These are phyloP conservation scores for Cyanoramphus novaezelandiae DNA, from an alignment of 2,113 vertebrate species.

Conservation along the genomic window DNA sequence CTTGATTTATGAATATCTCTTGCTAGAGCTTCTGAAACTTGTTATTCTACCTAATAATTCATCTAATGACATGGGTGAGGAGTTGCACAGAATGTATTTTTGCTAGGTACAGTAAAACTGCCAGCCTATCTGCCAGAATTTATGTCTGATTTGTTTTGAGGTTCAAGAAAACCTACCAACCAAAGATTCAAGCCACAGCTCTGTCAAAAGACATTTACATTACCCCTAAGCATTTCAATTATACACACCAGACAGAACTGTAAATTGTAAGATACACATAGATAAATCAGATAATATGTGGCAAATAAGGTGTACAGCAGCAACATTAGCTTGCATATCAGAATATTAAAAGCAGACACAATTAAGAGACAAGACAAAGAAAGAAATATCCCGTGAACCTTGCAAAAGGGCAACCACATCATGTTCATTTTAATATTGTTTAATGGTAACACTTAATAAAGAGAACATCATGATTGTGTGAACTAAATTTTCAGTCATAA, in stretches of 20 bases:
- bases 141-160: slow-evolving; percentile 45
- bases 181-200: slow-evolving; percentile 9
- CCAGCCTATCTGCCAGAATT: slow-evolving; percentile 35
- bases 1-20: background rate
- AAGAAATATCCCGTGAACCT: slow-evolving; percentile 51
- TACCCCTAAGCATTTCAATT: slow-evolving; percentile 40
- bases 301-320: background rate
- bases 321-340: background rate
- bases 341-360: slow-evolving; percentile 52
- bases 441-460: slow-evolving; percentile 79
- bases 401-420: slow-evolving; percentile 68
- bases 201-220: slow-evolving; percentile 25
- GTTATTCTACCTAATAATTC: slow-evolving; percentile 4
- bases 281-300: slow-evolving; percentile 34
- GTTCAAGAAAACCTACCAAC: slow-evolving; percentile 10
- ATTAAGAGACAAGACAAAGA: slow-evolving; percentile 69
- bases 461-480: slow-evolving; percentile 74
- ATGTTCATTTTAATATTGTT: slow-evolving; percentile 75
- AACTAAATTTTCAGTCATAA: slow-evolving; percentile 84
- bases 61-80: background rate
- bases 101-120: slow-evolving; percentile 30
- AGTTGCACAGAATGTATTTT: background rate
- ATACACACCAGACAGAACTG: background rate
- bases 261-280: slow-evolving; percentile 34
- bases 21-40: background rate